Conservation (phyloP, 2,113 vertebrate species). For the Syngnathoides biaculeatus region DNA sequence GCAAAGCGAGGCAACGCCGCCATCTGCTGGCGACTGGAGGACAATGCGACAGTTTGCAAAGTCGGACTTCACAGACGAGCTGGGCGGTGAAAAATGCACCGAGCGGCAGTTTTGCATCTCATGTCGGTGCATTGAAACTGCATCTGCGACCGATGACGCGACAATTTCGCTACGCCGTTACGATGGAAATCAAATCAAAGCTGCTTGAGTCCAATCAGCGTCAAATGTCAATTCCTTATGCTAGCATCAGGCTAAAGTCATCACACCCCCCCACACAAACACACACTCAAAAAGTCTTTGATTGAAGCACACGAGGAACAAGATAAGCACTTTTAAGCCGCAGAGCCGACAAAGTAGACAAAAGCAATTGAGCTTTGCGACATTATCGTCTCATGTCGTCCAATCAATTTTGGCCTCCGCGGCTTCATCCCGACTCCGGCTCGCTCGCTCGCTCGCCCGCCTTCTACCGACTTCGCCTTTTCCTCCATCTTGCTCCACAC, state of each 20-base stretch:
- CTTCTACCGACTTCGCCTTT: conserved; percentile 45
- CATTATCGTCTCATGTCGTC: conserved; percentile 25
- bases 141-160: no score
- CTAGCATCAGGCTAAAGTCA: not conserved
- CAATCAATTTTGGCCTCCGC: conserved; percentile 37
- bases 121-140: no score
- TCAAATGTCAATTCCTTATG: conserved; percentile 9
- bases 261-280: not conserved
- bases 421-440: conserved; percentile 19
- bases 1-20: no score
- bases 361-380: conserved; percentile 35
- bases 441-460: not conserved
- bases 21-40: no score
- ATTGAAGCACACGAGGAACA: conserved; percentile 23
- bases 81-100: no score
- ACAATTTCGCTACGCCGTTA: no score
- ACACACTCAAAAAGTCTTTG: conserved; percentile 16
- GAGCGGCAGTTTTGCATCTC: no score
- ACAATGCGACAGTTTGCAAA: no score
- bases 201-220: not conserved
- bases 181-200: conserved; percentile 7
- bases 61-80: no score
- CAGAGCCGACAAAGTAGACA: conserved; percentile 21
- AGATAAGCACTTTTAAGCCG: conserved; percentile 29
- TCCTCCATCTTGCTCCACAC: conserved; percentile 45